Evolutionary conservation across 1,140 invertebrate genomes (phyloP), one percentile per base, ranked within the genome.

Genomic region (Drosophila pruinosa): DNA sequence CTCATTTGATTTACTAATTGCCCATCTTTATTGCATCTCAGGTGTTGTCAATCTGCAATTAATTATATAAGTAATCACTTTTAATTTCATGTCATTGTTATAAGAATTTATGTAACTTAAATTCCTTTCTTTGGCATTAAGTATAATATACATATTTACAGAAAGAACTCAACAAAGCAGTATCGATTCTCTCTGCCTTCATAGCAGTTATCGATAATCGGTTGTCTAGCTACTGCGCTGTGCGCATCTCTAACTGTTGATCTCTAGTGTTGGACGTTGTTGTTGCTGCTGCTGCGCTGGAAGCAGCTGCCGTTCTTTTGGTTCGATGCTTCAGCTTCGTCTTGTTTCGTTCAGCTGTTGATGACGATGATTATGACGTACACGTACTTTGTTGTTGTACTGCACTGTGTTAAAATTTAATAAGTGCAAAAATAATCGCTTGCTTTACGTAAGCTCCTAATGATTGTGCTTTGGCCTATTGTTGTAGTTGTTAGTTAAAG

Each of bases 341-440:
- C 43, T 47, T 6, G 21, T 47, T 47, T 47, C 12, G 21, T 47
- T 47, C 43, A 47, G 43, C 22, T 64, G 41, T 56, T 72, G 54
- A 72, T 67, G 50, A 68, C 61, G 57, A 75, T 85, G 65, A 79
- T 78, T 64, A 68, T 82, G 48, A 63, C 22, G 67, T 65, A 48
- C 31, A 48, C 28, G 36, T 31, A 56, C 67, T 64, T 69, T 50
- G 71, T 36, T 76, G 61, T 45, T 74, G 67, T 53, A 41, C 34
- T 54, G 67, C 57, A 41, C 34, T 54, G 81, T 85, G 81, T 82
- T 81, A 72, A 77, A 86, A 86, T 86, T 86, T 86, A 86, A 86
- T 88, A 86, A 86, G 81, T 86, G 81, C 77, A 86, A 64, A 86
- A 86, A 85, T 81, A 86, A 86, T 81, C 77, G 56, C 62, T 63